A percentile compares a stretch with the other conserved stretches of the same genome.
phyloP scores from a whole-genome alignment of 1,140 invertebrate genomes.

The Calephelis virginiensis region DNA sequence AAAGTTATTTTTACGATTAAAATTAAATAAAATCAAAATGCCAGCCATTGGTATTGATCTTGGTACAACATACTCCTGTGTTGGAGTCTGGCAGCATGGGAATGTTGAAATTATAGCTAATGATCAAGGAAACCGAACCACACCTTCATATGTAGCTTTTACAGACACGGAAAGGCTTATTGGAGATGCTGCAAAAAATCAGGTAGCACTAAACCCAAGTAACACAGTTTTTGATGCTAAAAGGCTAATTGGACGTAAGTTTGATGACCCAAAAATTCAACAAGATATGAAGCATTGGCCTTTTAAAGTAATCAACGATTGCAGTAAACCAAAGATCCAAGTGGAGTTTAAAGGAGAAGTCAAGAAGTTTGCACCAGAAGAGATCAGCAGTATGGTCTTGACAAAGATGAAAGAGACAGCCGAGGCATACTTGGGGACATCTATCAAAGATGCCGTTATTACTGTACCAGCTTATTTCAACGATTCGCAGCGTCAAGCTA shows the following conservation, averaged over 20 bases:
- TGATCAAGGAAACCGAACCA: conserved; percentile 95
- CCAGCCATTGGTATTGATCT: conserved; percentile 88
- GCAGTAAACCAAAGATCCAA: conserved; percentile 84
- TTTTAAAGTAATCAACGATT: conserved; percentile 84
- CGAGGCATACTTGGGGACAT: conserved; percentile 86
- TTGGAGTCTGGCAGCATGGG: conserved; percentile 92
- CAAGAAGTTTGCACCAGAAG: conserved; percentile 87
- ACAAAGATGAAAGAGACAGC: conserved; percentile 91
- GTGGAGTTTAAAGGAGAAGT: conserved; percentile 86
- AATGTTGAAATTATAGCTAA: conserved; percentile 98
- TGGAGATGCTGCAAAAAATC: conserved; percentile 85
- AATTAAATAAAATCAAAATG: conserved; percentile 51
- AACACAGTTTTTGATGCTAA: conserved; percentile 80
- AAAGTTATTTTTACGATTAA: background rate
- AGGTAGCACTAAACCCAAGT: conserved; percentile 79
- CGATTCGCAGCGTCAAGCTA: conserved; percentile 93
- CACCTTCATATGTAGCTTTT: conserved; percentile 94
- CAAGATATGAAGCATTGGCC: conserved; percentile 88
- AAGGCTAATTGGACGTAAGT: conserved; percentile 82
- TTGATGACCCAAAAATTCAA: conserved; percentile 85
- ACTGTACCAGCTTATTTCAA: conserved; percentile 95
- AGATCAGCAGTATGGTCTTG: conserved; percentile 88
- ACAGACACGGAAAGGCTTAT: conserved; percentile 89
- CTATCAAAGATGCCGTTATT: conserved; percentile 84
- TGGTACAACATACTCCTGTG: conserved; percentile 92